Evolutionary conservation across 92 coral and sea anemone genomes (phyloP), one percentile per base, ranked within the genome.

Genomic region (Micromussa lordhowensis): DNA sequence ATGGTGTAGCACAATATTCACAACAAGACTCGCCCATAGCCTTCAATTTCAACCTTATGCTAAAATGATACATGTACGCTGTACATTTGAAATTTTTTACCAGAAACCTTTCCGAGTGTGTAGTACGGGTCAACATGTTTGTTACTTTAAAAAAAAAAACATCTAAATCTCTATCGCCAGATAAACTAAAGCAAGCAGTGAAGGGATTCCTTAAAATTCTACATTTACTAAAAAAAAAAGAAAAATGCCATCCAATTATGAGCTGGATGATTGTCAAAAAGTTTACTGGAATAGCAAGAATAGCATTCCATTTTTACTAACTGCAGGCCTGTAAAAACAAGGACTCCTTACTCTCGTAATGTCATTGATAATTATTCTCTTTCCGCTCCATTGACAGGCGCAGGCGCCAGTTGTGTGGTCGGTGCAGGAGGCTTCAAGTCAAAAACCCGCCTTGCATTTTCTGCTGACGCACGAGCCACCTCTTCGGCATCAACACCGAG

Each of bases 401-500:
- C 66, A 1, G 88, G 55, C 6, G 88, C 22, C 6, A 82, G 61
- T 32, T 77, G 89, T 4, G 83, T 32, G 19, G 89, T 8, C 3
- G 86, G 44, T 16, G 10, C 90, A 36, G 79, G 55, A 0, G 80
- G 73, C 49, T 87, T 87, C 78, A 97, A 82, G 82, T 95, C 98
- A 90, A 97, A 97, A 40, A 97, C 98, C 36, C 95, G 80, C 35
- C 92, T 90, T 36, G 98, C 95, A 85, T 97, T 97, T 70, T 96
- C 98, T 4, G 96, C 92, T 17, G 98, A 87, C 18, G 94, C 96
- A 30, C 89, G 91, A 5, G 99, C 98, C 35, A 97, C 96, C 68
- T 97, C 99, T 85, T 97, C 96, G 13, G 95, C 97, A 26, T 96
- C 96, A 24, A 93, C 81, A 10, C 96, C 98, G 9, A 91, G 93